Conservation (phyloP, 2,797 vertebrate species). For the Lithobates pipiens region DNA sequence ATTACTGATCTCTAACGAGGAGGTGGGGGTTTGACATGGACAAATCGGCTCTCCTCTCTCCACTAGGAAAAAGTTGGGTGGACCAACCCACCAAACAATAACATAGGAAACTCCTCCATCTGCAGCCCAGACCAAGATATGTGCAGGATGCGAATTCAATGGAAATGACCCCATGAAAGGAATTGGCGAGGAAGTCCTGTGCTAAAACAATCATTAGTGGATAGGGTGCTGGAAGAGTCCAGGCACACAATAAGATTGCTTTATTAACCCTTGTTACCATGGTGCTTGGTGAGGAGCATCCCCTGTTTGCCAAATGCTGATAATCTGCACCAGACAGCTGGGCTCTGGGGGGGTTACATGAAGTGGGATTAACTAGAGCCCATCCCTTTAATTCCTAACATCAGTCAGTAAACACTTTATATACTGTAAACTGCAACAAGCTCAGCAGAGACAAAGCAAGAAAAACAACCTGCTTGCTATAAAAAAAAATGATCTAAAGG, state of each 20-base stretch:
- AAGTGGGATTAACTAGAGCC: conserved; percentile 26
- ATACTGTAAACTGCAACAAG: neutral
- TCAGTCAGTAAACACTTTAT: neutral
- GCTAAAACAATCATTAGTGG: conserved; percentile 37
- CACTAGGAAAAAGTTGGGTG: conserved; percentile 56
- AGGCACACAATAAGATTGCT: conserved; percentile 28
- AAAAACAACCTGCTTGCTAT: no score
- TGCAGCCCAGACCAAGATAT: conserved; percentile 54
- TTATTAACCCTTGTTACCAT: conserved; percentile 41
- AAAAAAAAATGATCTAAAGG: no score
- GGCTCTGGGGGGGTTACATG: conserved; percentile 18
- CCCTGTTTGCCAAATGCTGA: neutral
- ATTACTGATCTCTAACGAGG: conserved; percentile 19
- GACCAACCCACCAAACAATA: conserved; percentile 60
- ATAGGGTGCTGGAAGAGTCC: conserved; percentile 13
- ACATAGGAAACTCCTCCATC: conserved; percentile 61
- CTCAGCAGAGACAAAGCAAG: neutral
- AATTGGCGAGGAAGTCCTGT: conserved; percentile 51
- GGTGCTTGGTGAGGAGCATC: conserved; percentile 3
- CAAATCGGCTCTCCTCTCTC: conserved; percentile 29
- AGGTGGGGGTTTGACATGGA: conserved; percentile 25
- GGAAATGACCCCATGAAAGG: conserved; percentile 46
- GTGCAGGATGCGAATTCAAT: conserved; percentile 48
- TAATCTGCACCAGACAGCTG: conserved; percentile 52
- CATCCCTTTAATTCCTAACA: conserved; percentile 30